Evolutionary conservation across 2,888 invertebrate species (phyloP).

Genomic region (Eremobia ochroleuca): DNA sequence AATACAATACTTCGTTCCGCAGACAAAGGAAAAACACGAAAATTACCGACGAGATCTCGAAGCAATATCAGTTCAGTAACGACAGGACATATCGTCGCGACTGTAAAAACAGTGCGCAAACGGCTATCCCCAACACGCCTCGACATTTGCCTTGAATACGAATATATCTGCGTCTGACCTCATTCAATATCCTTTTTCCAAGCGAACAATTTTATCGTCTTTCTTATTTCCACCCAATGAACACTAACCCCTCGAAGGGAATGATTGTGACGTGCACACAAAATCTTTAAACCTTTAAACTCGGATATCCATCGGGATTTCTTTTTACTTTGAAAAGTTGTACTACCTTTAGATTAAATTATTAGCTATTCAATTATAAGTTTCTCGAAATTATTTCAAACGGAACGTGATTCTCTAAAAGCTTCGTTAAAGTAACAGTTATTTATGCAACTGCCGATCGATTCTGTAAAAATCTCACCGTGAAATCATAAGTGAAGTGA

Average conservation of each 20-base stretch:
- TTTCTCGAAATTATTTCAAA: constrained; percentile 6
- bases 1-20: constrained; percentile 41
- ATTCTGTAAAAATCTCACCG: no score
- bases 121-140: constrained; percentile 83
- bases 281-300: constrained; percentile 76
- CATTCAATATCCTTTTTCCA: constrained; percentile 90
- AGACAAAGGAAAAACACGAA: constrained; percentile 62
- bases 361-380: constrained; percentile 28
- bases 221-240: constrained; percentile 90
- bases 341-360: constrained; percentile 11
- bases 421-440: no score
- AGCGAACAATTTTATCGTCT: constrained; percentile 90
- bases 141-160: constrained; percentile 85
- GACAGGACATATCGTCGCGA: constrained; percentile 75
- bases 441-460: no score
- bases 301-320: constrained; percentile 43
- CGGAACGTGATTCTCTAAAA: background rate
- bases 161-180: constrained; percentile 89
- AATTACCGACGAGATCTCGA: constrained; percentile 67
- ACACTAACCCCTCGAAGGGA: constrained; percentile 86
- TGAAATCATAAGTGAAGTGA: no score
- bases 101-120: constrained; percentile 84
- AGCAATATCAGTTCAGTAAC: constrained; percentile 76
- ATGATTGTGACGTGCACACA: constrained; percentile 86
- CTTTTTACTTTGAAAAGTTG: constrained; percentile 43